Evolutionary conservation across 2,113 vertebrate genomes (phyloP).

Genomic region (Ptilorrhoa leucosticta): DNA sequence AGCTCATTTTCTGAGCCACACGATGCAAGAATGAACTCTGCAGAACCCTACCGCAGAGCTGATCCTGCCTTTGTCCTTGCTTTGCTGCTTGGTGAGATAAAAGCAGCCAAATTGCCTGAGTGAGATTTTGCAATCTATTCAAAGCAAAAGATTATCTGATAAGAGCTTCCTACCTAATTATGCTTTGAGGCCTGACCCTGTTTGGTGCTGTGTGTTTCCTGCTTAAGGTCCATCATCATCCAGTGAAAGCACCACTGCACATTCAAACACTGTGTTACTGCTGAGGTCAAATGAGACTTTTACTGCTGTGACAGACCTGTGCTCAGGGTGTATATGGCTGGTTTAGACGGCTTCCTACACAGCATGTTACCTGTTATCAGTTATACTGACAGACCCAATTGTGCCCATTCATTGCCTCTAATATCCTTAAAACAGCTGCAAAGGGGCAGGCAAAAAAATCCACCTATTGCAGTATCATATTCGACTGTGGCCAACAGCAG

Average conservation of each 20-base stretch:
- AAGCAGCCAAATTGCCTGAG: not conserved
- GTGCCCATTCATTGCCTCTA: not conserved
- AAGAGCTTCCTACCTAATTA: slow-evolving; percentile 37
- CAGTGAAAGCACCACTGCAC: not conserved
- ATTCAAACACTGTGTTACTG: not conserved
- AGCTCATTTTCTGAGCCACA: slow-evolving; percentile 7
- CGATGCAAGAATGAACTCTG: not conserved
- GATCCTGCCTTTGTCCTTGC: slow-evolving; percentile 44
- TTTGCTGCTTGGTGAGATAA: slow-evolving; percentile 18
- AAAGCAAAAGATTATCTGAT: slow-evolving; percentile 28
- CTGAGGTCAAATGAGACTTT: not conserved
- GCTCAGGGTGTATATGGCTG: not conserved
- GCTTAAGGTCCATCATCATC: not conserved
- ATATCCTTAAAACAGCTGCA: not conserved
- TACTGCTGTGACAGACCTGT: not conserved
- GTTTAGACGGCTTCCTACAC: not conserved
- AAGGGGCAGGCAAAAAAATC: not conserved
- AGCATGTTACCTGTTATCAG: not conserved
- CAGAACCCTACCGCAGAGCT: not conserved
- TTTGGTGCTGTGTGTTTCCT: not conserved
- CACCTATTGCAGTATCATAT: not conserved
- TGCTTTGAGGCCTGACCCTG: not conserved
- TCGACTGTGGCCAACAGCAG: not conserved
- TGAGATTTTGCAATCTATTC: not conserved
- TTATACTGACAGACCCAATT: not conserved